Base-by-base conservation (phyloP, 2,888 invertebrate species). In the Sericinus montela region DNA sequence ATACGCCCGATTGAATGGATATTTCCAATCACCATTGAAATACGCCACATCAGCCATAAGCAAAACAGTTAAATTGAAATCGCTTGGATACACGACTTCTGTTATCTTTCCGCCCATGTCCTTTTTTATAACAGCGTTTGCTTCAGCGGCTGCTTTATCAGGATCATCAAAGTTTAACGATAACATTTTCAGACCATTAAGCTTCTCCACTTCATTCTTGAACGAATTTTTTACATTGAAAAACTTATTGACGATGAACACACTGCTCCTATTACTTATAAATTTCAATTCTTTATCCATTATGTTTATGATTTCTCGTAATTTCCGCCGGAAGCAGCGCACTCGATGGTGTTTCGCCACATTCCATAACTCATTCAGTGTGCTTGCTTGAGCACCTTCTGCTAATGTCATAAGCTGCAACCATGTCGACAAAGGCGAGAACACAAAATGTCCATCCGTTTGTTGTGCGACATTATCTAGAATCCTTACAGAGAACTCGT, bases 391-490 rank as follows among this genome's bases (percentile, higher is more conserved):
- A 0, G 84, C 76, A 0, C 83, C 82, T 53, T 80, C 77, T 0
- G 80, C 72, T 8, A 84, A 19, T 0, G 76, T 69, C 5, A 68
- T 52, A 0, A 85, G 54, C 47, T 85, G 83, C 30, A 81, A 48
- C 80, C 82, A 85, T 1, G 76, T 72, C 0, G 76, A 69, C 1
- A 83, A 46, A 0, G 85, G 85, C 0, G 85, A 81, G 48, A 68
- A 82, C 0, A 80, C 75, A 43, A 82, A 85, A 55, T 85, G 82
- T 0, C 63, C 65, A 2, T 66, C 60, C 0, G 66, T 73, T 7
- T 74, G 68, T 29, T 71, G 60, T 0, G 70, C 54, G 0, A 80
- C 75, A 46, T 75, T 67, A 28, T 77, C 74, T n/a, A 83, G 51
- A 30, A 83, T 59, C 23, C 57, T 59, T 6, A 72, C 54, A 5